Conservation (phyloP, 2,888 invertebrate genomes). For the Entomobrya multifasciata region DNA sequence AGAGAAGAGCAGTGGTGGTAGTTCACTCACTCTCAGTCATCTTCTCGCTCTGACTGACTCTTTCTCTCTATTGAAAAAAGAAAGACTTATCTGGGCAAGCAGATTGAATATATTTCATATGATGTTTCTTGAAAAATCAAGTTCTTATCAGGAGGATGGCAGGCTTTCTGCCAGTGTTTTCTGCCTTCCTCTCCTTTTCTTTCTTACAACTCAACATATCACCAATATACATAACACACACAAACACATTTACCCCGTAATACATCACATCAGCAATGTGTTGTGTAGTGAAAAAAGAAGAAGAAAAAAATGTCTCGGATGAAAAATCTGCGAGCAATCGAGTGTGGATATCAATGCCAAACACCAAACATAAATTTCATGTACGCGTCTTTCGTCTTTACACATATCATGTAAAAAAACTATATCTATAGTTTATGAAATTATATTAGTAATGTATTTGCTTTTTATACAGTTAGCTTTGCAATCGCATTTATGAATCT, state of each 20-base stretch:
- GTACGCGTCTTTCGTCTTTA: slow-evolving; percentile 72
- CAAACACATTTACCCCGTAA: neutral
- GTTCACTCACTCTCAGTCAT: slow-evolving; percentile 70
- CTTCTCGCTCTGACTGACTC: slow-evolving; percentile 63
- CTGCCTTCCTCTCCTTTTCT: slow-evolving; percentile 74
- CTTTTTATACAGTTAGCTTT: neutral
- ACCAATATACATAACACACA: neutral
- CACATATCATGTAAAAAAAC: slow-evolving; percentile 30
- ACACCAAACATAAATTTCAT: slow-evolving; percentile 80
- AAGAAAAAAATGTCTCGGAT: slow-evolving; percentile 79
- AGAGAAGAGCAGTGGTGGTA: slow-evolving; percentile 43
- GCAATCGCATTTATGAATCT: slow-evolving; percentile 52
- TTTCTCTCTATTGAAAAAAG: slow-evolving; percentile 77
- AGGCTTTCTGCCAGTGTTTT: slow-evolving; percentile 80
- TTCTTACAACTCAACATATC: slow-evolving; percentile 32
- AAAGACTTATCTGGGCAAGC: slow-evolving; percentile 79
- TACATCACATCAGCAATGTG: slow-evolving; percentile 53
- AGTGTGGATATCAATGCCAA: slow-evolving; percentile 80
- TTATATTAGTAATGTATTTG: neutral
- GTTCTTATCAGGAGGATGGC: slow-evolving; percentile 79
- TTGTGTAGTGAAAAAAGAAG: slow-evolving; percentile 72
- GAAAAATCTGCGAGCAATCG: slow-evolving; percentile 80
- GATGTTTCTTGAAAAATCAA: slow-evolving; percentile 79
- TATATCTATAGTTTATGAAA: neutral
- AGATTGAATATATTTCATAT: slow-evolving; percentile 80